phyloP scores from a whole-genome alignment of 2,113 vertebrate species.

The Mus musculus region DNA sequence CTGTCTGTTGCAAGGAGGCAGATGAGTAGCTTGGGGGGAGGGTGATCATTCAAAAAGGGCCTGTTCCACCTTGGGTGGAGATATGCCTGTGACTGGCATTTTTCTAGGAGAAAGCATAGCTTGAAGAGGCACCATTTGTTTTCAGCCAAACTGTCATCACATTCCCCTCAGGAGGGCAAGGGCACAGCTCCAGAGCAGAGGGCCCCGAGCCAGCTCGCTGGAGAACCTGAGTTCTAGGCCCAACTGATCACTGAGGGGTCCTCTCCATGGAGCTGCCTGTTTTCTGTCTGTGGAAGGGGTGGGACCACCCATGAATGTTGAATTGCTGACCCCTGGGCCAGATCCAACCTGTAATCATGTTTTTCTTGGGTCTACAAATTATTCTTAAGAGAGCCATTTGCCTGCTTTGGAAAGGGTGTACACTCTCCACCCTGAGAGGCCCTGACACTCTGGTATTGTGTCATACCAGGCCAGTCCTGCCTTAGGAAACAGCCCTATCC shows the following conservation, averaged over 20 bases:
- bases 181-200: neutral
- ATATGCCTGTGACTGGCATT: neutral
- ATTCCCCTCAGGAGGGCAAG: neutral
- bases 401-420: neutral
- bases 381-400: neutral
- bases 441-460: neutral
- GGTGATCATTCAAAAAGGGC: neutral
- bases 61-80: neutral
- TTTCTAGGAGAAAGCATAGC: neutral
- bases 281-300: neutral
- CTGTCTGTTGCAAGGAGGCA: neutral
- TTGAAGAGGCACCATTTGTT: neutral
- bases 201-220: neutral
- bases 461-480: neutral
- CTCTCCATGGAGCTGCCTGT: neutral
- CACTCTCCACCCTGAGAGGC: neutral
- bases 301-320: slow-evolving; percentile 40
- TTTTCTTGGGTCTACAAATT: slow-evolving; percentile 44
- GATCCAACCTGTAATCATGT: slow-evolving; percentile 13
- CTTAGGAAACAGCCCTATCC: neutral
- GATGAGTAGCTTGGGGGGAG: neutral
- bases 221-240: neutral
- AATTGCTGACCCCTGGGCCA: slow-evolving; percentile 15
- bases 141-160: neutral
- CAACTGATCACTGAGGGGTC: neutral